Evolutionary conservation across 2,888 invertebrate species (phyloP).

Genomic region (Parnassius orleans): DNA sequence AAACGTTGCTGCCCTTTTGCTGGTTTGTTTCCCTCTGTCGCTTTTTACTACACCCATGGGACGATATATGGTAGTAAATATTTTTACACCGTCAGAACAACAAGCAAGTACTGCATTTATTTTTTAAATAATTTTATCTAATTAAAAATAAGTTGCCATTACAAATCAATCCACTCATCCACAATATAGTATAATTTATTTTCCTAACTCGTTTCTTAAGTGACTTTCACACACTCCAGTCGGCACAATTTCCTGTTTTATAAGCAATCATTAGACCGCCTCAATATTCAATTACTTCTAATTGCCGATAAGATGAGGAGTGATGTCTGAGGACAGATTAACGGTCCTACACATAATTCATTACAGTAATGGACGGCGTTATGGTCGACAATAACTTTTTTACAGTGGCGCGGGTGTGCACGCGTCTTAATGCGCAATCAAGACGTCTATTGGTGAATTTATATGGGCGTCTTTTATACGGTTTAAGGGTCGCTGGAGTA

Average conservation of each 20-base stretch:
- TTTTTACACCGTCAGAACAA: too few species aligned
- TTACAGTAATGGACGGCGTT: conserved; percentile 65
- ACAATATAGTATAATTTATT: neutral
- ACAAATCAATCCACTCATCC: too few species aligned
- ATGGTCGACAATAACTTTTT: conserved; percentile 53
- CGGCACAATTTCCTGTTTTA: conserved; percentile 55
- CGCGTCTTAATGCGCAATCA: conserved; percentile 30
- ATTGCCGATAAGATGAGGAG: conserved; percentile 51
- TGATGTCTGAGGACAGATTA: conserved; percentile 45
- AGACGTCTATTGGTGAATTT: conserved; percentile 12
- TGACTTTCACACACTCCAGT: conserved; percentile 35
- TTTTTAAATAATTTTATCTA: too few species aligned
- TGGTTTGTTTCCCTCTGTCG: too few species aligned
- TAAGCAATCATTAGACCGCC: conserved; percentile 58
- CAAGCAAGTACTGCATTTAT: too few species aligned
- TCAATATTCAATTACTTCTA: conserved; percentile 70
- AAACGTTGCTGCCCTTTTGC: too few species aligned
- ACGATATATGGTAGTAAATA: too few species aligned
- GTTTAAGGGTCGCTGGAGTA: conserved; percentile 6
- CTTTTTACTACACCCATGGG: too few species aligned
- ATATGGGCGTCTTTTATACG: conserved; percentile 12
- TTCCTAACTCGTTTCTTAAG: conserved; percentile 6
- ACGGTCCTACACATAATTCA: conserved; percentile 67
- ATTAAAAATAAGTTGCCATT: too few species aligned
- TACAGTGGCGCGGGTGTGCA: conserved; percentile 35